Evolutionary conservation across 1,140 invertebrate genomes (phyloP).

Genomic region (Araneus ventricosus): DNA sequence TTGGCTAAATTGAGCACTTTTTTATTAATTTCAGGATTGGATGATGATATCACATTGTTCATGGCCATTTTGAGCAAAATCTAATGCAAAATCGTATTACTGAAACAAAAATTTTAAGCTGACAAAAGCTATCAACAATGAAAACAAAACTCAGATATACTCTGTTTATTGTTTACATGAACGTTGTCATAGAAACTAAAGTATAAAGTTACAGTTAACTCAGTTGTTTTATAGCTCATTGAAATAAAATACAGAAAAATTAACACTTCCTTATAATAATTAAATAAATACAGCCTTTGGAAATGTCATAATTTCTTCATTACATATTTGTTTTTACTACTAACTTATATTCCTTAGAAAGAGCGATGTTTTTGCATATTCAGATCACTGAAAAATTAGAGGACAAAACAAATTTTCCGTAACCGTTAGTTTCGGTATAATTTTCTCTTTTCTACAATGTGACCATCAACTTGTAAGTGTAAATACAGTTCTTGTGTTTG

Average conservation of each 20-base stretch:
- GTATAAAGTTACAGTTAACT: neutral
- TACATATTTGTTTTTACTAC: no score
- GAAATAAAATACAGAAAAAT: no score
- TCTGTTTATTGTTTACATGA: neutral
- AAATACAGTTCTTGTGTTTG: neutral
- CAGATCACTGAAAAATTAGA: neutral
- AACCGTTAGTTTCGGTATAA: neutral
- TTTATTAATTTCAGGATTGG: neutral
- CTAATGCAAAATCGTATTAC: neutral
- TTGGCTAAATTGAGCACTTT: slow-evolving; percentile 18
- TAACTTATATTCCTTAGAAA: no score
- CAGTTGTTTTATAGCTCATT: no score
- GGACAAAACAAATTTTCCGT: neutral
- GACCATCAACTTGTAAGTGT: neutral
- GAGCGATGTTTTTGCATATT: no score
- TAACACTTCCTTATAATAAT: no score
- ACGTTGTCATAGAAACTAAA: neutral
- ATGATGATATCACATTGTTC: neutral
- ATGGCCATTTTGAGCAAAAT: neutral
- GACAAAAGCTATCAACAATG: neutral
- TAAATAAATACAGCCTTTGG: no score
- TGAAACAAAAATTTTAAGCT: neutral
- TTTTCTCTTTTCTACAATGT: neutral
- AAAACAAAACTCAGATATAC: neutral
- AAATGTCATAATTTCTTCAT: no score